Conservation (phyloP, 1,140 invertebrate genomes). For the Drosophila orosa region DNA sequence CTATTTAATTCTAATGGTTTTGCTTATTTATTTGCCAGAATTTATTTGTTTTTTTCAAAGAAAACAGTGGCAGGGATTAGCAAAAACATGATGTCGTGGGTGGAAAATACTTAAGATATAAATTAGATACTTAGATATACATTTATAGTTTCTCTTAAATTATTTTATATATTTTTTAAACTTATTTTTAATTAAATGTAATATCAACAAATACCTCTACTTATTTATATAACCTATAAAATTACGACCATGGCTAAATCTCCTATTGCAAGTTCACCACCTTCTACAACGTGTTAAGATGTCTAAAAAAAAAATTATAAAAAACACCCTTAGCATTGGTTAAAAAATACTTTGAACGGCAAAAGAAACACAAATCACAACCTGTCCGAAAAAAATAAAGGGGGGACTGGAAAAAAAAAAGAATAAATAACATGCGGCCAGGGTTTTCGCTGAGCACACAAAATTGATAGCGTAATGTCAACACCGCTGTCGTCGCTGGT, state of each 20-base stretch:
- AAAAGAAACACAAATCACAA: slow-evolving; percentile 40
- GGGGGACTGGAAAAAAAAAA: slow-evolving; percentile 5
- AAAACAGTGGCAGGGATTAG: slow-evolving; percentile 1
- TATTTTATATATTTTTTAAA: neutral
- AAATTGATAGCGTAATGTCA: slow-evolving; percentile 44
- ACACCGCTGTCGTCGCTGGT: slow-evolving; percentile 41
- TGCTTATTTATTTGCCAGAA: neutral
- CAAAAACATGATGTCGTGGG: neutral
- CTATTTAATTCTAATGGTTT: slow-evolving; percentile 5
- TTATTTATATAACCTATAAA: neutral
- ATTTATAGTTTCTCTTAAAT: neutral
- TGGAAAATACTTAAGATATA: neutral
- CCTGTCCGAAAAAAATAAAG: slow-evolving; percentile 20
- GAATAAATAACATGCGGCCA: slow-evolving; percentile 36
- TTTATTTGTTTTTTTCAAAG: neutral
- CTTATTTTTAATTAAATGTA: neutral
- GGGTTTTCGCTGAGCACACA: slow-evolving; percentile 37
- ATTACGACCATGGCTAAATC: neutral
- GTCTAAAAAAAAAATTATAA: slow-evolving; percentile 4
- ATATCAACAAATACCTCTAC: neutral
- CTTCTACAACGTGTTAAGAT: slow-evolving; percentile 16
- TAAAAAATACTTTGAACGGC: slow-evolving; percentile 19
- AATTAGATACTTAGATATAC: neutral
- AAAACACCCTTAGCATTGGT: slow-evolving; percentile 6
- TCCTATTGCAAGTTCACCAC: slow-evolving; percentile 12